Conservation (phyloP, 2,888 invertebrate genomes). For the Coenonympha glycerion region DNA sequence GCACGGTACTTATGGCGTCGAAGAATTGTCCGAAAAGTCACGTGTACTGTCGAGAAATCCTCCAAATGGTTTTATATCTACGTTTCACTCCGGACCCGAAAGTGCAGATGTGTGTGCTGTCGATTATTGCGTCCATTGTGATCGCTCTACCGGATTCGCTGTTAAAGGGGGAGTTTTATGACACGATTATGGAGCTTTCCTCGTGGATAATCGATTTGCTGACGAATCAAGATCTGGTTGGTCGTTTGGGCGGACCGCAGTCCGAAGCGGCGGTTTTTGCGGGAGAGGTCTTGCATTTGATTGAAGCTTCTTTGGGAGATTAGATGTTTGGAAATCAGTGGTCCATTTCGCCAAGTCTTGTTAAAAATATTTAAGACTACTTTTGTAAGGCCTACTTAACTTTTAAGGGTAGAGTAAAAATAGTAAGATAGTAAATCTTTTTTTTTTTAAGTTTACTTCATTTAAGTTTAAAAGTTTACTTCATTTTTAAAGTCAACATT, state of each 20-base stretch:
- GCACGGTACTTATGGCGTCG: conserved; percentile 79
- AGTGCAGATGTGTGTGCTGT: conserved; percentile 80
- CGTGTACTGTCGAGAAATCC: conserved; percentile 81
- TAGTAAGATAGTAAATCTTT: too few relatives aligned
- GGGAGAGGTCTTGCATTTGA: conserved; percentile 74
- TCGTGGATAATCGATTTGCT: conserved; percentile 80
- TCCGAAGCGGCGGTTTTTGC: conserved; percentile 80
- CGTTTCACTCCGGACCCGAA: conserved; percentile 80
- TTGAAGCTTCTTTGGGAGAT: conserved; percentile 53
- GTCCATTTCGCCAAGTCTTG: too few relatives aligned
- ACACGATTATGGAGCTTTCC: conserved; percentile 78
- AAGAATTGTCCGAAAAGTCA: conserved; percentile 80
- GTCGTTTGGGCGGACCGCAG: conserved; percentile 74
- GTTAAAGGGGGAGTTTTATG: conserved; percentile 76
- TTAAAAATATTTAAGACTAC: too few relatives aligned
- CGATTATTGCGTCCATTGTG: conserved; percentile 79
- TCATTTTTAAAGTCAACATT: not conserved
- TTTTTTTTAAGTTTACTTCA: too few relatives aligned
- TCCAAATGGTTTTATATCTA: conserved; percentile 80
- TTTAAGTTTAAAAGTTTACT: too few relatives aligned
- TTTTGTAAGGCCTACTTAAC: too few relatives aligned
- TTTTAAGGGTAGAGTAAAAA: too few relatives aligned
- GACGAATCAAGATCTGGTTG: conserved; percentile 68
- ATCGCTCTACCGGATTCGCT: conserved; percentile 77
- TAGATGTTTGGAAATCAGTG: too few relatives aligned